These are phyloP conservation scores for Augochlora pura DNA, from an alignment of 1,140 invertebrate genomes.

Conservation along the genomic window DNA sequence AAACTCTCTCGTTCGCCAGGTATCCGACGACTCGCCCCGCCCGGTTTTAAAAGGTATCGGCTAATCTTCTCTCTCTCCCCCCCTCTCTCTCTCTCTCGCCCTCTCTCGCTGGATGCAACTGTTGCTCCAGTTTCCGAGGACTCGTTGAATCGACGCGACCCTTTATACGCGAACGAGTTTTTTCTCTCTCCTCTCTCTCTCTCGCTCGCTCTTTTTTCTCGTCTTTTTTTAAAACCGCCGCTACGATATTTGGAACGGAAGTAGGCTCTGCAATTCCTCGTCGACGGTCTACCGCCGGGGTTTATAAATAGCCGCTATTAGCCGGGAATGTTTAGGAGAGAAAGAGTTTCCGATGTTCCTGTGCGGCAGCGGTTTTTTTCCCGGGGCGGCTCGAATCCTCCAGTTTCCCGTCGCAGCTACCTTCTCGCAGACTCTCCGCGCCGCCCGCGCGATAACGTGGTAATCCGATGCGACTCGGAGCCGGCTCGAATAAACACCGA, in stretches of 20 bases:
- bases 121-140: not conserved
- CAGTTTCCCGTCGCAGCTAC: too few species aligned
- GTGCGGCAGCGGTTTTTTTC: too few species aligned
- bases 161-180: too few species aligned
- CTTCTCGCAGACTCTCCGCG: too few species aligned
- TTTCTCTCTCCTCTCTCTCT: too few species aligned
- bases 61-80: slow-evolving; percentile 6
- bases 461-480: too few species aligned
- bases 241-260: not conserved
- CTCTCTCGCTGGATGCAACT: slow-evolving; percentile 11
- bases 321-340: not conserved
- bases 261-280: not conserved
- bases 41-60: slow-evolving; percentile 30
- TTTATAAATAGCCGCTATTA: slow-evolving; percentile 4
- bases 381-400: too few species aligned
- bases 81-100: not conserved
- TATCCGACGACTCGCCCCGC: not conserved
- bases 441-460: too few species aligned
- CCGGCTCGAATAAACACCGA: too few species aligned
- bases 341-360: not conserved
- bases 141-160: not conserved
- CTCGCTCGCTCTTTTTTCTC: too few species aligned
- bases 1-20: slow-evolving; percentile 25
- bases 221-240: not conserved
- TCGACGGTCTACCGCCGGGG: not conserved